Evolutionary conservation across 2,113 vertebrate species (phyloP), one percentile per base, ranked within the genome.

Genomic region (Perca flavescens): DNA sequence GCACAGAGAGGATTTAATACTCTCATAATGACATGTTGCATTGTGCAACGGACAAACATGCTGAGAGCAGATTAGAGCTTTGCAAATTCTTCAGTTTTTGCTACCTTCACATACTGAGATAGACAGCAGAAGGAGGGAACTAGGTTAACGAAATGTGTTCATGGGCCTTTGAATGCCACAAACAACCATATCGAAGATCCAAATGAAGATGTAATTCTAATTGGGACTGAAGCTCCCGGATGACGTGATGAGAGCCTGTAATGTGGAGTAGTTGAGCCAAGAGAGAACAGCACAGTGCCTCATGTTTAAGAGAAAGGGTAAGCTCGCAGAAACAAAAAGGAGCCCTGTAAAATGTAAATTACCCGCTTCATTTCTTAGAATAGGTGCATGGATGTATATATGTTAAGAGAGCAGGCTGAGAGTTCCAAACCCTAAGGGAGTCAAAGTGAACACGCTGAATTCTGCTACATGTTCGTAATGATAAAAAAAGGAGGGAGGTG

Each of bases 121-220:
- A 31, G 53, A 54, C 1, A 8, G 70, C 65, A 77, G 8, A 57
- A 67, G 43, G 43, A 79, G n/a, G 63, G 50, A 79, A 80, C 69
- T 74, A 21, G 31, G 85, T 89, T 86, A 80, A 85, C 76, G 67
- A 70, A 86, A 83, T 57, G 56, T 36, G 65, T 61, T 79, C 21
- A 22, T 7, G 34, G 68, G 74, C 54, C 58, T 70, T 79, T 47
- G 40, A 83, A 62, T 21, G 36, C 62, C 49, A 79, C 46, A 50
- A 67, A 47, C 67, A 60, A 72, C 54, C 54, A 49, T 60, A 74
- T 46, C 74, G 10, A 73, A 86, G 69, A 82, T 70, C 13, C n/a
- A 74, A 82, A 83, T 71, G 53, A 36, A 88, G 82, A 88, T 60
- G 53, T 64, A 66, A 61, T 47, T 85, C 78, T 88, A 89, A 89